Percentiles rank a stretch among this genome's conserved stretches.
Conservation (phyloP, 2,797 vertebrate species). For the Stomatorhinus walkeri region DNA sequence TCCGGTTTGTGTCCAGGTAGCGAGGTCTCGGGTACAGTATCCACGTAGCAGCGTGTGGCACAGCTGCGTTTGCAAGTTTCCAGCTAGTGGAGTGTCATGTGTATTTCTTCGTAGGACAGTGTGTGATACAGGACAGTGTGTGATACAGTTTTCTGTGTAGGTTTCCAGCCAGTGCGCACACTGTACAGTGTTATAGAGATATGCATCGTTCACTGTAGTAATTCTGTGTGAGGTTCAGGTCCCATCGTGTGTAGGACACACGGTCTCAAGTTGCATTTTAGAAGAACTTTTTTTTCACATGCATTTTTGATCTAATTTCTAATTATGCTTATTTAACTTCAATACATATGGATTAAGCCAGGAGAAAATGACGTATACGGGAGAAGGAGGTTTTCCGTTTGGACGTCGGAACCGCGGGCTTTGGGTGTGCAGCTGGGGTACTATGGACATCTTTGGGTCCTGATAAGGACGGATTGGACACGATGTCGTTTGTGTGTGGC, state of each 20-base stretch:
- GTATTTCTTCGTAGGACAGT: background rate
- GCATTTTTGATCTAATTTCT: background rate
- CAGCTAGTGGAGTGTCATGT: background rate
- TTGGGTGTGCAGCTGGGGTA: background rate
- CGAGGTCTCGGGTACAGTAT: background rate
- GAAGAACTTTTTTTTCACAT: background rate
- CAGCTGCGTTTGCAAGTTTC: background rate
- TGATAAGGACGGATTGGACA: background rate
- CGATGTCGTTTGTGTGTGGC: background rate
- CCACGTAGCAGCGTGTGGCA: background rate
- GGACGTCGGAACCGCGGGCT: slow-evolving; percentile 3
- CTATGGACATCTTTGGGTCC: background rate
- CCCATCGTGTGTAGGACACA: background rate
- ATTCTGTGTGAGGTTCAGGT: background rate
- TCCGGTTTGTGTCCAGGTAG: background rate
- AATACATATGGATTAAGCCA: background rate
- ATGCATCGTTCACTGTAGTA: background rate
- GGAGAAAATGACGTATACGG: background rate
- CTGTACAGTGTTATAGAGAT: background rate
- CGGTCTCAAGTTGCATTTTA: background rate
- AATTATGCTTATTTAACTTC: background rate
- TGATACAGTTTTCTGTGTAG: background rate
- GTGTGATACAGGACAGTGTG: background rate
- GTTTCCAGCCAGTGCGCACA: background rate
- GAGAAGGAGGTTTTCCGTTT: background rate